phyloP scores from a whole-genome alignment of 2,797 vertebrate species.

The Microctenopoma lineatum region DNA sequence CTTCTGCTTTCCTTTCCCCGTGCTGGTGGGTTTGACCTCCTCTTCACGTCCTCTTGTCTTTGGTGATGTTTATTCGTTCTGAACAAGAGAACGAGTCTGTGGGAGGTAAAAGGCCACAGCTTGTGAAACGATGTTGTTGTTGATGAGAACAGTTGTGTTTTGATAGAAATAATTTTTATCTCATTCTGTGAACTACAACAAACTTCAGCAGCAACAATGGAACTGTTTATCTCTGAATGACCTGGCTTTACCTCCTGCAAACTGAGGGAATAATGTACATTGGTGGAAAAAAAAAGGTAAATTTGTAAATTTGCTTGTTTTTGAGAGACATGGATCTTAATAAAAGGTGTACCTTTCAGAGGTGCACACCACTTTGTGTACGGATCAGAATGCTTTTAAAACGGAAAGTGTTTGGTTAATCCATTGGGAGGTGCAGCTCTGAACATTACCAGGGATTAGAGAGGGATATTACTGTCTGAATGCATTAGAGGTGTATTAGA shows the following conservation, averaged over 20 bases:
- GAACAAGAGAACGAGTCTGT: conserved; percentile 4
- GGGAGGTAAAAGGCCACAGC: conserved; percentile 7
- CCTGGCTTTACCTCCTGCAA: conserved; percentile 5
- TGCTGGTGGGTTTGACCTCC: not conserved
- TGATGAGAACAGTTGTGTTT: not conserved
- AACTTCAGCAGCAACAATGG: not conserved
- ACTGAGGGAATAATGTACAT: not conserved
- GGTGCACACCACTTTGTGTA: conserved; percentile 52
- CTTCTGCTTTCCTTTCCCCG: not conserved
- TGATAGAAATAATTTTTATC: not conserved
- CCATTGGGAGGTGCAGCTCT: conserved; percentile 63
- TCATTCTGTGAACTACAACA: not conserved
- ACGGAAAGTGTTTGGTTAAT: conserved; percentile 75
- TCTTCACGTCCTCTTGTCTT: not conserved
- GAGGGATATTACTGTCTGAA: conserved; percentile 75
- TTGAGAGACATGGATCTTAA: conserved; percentile 23
- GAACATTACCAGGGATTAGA: conserved; percentile 81
- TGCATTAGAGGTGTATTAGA: conserved; percentile 83
- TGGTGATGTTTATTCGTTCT: not conserved
- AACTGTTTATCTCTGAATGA: conserved; percentile 21
- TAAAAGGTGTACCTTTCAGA: conserved; percentile 58
- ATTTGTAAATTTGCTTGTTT: conserved; percentile 31
- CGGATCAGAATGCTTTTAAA: conserved; percentile 79
- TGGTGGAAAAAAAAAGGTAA: not conserved
- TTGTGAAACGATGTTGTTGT: conserved; percentile 13